Evolutionary conservation across 2,113 vertebrate species (phyloP).

Genomic region (Protobothrops flavoviridis): DNA sequence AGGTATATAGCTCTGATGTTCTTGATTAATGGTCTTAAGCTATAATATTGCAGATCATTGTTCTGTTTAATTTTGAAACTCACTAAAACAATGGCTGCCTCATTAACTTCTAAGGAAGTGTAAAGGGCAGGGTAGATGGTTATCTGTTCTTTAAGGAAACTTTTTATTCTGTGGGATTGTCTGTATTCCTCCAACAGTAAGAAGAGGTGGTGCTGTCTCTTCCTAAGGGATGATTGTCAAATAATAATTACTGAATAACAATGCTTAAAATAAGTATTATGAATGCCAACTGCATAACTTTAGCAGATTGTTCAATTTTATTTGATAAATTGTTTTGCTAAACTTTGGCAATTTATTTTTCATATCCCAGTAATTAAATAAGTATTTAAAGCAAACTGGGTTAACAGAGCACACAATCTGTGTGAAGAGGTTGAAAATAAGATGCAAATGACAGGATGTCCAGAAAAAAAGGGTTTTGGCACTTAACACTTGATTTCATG

Average conservation of each 20-base stretch:
- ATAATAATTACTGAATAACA: constrained; percentile 23
- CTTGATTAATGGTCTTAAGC: neutral
- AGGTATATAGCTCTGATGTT: neutral
- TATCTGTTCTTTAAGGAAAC: constrained; percentile 52
- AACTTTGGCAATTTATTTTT: neutral
- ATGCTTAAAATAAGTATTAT: constrained; percentile 9
- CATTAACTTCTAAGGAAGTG: neutral
- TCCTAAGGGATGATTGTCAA: constrained; percentile 48
- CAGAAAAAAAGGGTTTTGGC: neutral
- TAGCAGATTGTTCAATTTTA: constrained; percentile 17
- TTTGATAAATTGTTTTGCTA: neutral
- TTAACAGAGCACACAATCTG: neutral
- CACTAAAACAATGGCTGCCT: neutral
- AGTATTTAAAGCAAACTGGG: neutral
- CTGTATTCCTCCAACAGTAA: constrained; percentile 40
- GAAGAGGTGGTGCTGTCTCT: constrained; percentile 56
- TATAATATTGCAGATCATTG: neutral
- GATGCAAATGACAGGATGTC: neutral
- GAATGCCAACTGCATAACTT: neutral
- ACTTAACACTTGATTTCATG: neutral
- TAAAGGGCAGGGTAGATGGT: neutral
- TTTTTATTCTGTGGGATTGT: constrained; percentile 8
- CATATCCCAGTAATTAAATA: neutral
- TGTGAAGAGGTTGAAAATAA: neutral
- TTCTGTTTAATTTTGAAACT: constrained; percentile 35